phyloP scores from a whole-genome alignment of 1,140 invertebrate species.

The Drosophila persimilis region DNA sequence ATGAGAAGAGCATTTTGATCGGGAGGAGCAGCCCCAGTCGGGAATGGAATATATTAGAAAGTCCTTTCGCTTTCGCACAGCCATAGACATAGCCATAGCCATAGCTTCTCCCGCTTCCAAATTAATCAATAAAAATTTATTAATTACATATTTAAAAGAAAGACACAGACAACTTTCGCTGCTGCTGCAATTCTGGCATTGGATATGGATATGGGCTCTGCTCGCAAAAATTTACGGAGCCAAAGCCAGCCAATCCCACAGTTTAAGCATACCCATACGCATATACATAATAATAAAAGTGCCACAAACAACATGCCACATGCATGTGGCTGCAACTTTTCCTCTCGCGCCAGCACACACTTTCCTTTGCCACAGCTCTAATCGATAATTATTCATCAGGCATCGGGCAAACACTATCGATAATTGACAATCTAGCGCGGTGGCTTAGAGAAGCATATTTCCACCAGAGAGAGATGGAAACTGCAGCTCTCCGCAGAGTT shows the following conservation, averaged over 20 bases:
- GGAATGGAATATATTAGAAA: constrained; percentile 43
- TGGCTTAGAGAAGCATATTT: constrained; percentile 9
- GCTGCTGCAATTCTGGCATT: constrained; percentile 22
- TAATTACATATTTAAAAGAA: constrained; percentile 56
- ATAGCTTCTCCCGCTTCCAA: constrained; percentile 20
- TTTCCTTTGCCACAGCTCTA: constrained; percentile 46
- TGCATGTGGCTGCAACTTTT: constrained; percentile 14
- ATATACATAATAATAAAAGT: constrained; percentile 60
- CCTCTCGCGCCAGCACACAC: background rate
- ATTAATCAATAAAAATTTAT: constrained; percentile 53
- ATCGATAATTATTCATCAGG: constrained; percentile 80
- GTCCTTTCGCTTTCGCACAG: constrained; percentile 40
- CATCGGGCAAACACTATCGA: constrained; percentile 65
- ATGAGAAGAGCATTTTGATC: constrained; percentile 7
- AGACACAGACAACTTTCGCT: constrained; percentile 49
- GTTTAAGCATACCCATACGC: constrained; percentile 43
- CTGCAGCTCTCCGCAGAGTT: background rate
- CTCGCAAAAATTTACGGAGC: constrained; percentile 39
- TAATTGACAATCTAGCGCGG: constrained; percentile 74
- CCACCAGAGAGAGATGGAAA: background rate
- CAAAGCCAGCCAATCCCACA: constrained; percentile 32
- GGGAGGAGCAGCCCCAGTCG: constrained; percentile 10
- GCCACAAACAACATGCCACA: constrained; percentile 46
- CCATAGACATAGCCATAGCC: background rate
- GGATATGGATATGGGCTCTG: constrained; percentile 21